Evolutionary conservation across 1,140 invertebrate species (phyloP), one percentile per base, ranked within the genome.

Genomic region (Bombus turneri): DNA sequence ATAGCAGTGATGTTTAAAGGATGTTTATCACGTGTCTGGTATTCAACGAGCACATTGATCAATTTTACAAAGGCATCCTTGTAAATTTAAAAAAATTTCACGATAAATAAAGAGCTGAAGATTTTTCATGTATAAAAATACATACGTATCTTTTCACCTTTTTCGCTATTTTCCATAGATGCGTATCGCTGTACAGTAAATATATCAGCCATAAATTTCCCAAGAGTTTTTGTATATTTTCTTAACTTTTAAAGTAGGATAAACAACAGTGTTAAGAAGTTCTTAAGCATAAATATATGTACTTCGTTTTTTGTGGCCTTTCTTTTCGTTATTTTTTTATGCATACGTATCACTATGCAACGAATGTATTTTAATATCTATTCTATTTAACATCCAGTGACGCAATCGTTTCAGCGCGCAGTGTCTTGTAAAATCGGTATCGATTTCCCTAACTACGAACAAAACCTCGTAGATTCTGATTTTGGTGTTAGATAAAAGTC

Each of bases 401-500:
- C 8, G 34, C 15, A 57, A 80, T 71, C 6, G 25, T 71, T 53
- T 18, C 18, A 47, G 28, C 62, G 41, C n/a, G 5, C 47, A 53
- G 47, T 22, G 4, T 12, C 39, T 80, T 1, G 78, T 5, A 69
- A 53, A 69, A 53, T 78, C 43, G n/a, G 28, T 69, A 47, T 79
- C 64, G 43, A 69, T 80, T 53, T 53, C 1, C 13, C 28, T 18
- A 66, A 68, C 62, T 68, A 39, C 18, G 57, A 64, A 64, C 77
- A 31, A 34, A 43, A 43, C 62, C 62, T 9, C 62, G 39, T 68
- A 66, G 39, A 68, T 37, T 79, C 62, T 31, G 43, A 53, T 69
- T 39, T 22, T 8, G 28, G 28, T 53, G n/a, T 68, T 10, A 34
- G 62, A 80, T 80, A 80, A 66, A 80, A 80, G 25, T 31, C 34